These are phyloP conservation scores for Silurus lanzhouensis DNA, from an alignment of 2,797 vertebrate genomes.

Conservation along the genomic window DNA sequence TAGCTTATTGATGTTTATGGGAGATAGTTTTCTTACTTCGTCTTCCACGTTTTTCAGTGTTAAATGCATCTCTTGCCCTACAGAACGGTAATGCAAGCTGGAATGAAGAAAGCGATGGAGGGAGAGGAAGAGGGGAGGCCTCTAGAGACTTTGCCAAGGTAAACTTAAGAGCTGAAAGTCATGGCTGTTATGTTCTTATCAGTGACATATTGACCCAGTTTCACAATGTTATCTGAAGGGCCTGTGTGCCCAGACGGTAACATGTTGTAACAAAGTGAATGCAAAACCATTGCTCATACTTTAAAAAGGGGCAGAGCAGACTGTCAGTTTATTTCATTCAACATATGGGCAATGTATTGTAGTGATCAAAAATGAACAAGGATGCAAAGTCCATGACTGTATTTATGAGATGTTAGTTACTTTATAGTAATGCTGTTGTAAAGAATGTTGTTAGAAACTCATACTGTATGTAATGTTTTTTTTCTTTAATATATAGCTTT, in stretches of 20 bases:
- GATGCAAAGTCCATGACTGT: background rate
- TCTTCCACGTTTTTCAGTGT: background rate
- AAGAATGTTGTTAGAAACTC: background rate
- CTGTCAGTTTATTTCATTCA: background rate
- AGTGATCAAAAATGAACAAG: background rate
- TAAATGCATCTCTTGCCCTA: slow-evolving; percentile 44
- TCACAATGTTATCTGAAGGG: slow-evolving; percentile 3
- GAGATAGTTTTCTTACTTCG: background rate
- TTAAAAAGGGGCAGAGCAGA: background rate
- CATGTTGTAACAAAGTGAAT: background rate
- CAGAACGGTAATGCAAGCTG: slow-evolving; percentile 81
- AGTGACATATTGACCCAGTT: slow-evolving; percentile 43
- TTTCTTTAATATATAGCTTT: slow-evolving; percentile 75
- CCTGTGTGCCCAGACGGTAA: background rate
- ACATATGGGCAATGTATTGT: background rate
- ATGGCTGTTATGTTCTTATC: slow-evolving; percentile 30
- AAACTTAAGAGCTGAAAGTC: slow-evolving; percentile 33
- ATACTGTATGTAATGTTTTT: background rate
- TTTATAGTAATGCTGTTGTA: background rate
- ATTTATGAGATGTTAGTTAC: background rate
- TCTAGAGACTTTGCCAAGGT: slow-evolving; percentile 98
- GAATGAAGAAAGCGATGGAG: slow-evolving; percentile 85
- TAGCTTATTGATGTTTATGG: slow-evolving; percentile 13
- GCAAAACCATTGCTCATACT: background rate
- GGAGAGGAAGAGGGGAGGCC: slow-evolving; percentile 84